Percentiles rank a stretch among this genome's conserved stretches.
These are phyloP conservation scores for Branchinecta lindahli DNA, from an alignment of 1,140 invertebrate species.

Conservation along the genomic window DNA sequence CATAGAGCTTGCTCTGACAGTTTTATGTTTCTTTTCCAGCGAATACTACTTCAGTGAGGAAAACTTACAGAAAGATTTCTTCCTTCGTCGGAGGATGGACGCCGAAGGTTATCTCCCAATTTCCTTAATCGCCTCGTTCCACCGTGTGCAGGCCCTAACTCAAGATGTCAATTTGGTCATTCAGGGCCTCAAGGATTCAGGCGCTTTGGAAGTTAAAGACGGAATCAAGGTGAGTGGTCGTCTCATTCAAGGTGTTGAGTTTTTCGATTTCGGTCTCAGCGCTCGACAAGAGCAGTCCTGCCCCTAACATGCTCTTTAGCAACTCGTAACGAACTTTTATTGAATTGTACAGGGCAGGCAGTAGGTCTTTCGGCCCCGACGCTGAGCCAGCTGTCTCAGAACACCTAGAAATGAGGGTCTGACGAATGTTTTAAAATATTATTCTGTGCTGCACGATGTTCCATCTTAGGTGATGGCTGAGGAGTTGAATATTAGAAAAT, in stretches of 20 bases:
- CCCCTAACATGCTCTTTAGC: too few species aligned
- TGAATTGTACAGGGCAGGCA: too few species aligned
- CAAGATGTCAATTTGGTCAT: constrained; percentile 66
- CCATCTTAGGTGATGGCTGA: too few species aligned
- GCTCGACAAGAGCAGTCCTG: too few species aligned
- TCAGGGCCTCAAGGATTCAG: constrained; percentile 60
- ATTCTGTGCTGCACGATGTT: too few species aligned
- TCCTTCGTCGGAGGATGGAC: constrained; percentile 91
- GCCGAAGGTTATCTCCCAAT: constrained; percentile 80
- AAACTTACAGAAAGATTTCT: constrained; percentile 90
- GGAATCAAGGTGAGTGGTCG: constrained; percentile 45
- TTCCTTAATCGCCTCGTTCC: constrained; percentile 85
- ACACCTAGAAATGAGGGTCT: too few species aligned
- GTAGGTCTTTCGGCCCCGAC: too few species aligned
- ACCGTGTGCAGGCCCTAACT: constrained; percentile 73
- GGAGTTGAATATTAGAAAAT: too few species aligned
- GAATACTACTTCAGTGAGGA: constrained; percentile 99
- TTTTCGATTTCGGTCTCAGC: neutral
- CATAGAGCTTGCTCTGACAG: neutral
- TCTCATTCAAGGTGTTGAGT: neutral
- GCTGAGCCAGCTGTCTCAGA: too few species aligned
- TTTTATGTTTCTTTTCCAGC: constrained; percentile 42
- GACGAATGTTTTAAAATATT: too few species aligned
- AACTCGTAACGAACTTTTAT: too few species aligned
- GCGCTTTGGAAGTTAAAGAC: constrained; percentile 61